Evolutionary conservation across 2,888 invertebrate genomes (phyloP), one percentile per base, ranked within the genome.

Genomic region (Dyspetes luteomarginatus): DNA sequence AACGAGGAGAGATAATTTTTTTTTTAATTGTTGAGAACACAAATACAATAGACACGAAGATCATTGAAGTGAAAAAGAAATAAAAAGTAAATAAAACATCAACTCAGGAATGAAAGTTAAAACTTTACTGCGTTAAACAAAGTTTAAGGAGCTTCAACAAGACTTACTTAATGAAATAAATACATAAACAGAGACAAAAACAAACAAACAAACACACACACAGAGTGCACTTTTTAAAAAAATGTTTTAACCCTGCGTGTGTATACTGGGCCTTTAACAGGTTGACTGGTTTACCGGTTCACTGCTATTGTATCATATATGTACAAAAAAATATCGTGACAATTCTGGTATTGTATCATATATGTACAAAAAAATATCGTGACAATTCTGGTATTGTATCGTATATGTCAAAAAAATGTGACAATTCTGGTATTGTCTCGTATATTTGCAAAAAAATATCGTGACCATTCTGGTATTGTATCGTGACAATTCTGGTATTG

Each of bases 221-320:
- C 68, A 64, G 45, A 64, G 28, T 68, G 76, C 72, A 81, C 72
- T 67, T 71, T 76, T 56, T 26, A 68, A 73, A 30, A 41, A 19
- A 81, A 68, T 67, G 60, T 73, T 77, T 77, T 73, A 76, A 80
- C 76, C n/a, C n/a, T n/a, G n/a, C n/a, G n/a, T n/a, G n/a, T n/a
- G n/a, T n/a, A n/a, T n/a, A n/a, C n/a, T n/a, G n/a, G n/a, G n/a
- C n/a, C n/a, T n/a, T n/a, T n/a, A n/a, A n/a, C n/a, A n/a, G n/a
- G n/a, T n/a, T n/a, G n/a, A n/a, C n/a, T n/a, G n/a, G n/a, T n/a
- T n/a, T n/a, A n/a, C n/a, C n/a, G n/a, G n/a, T n/a, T n/a, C n/a
- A n/a, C n/a, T n/a, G n/a, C n/a, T n/a, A n/a, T n/a, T n/a, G n/a
- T n/a, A n/a, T n/a, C n/a, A n/a, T n/a, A n/a, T n/a, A n/a, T n/a